Percentiles rank a stretch among this genome's conserved stretches.
These are phyloP conservation scores for Lordiphosa stackelbergi DNA, from an alignment of 1,140 invertebrate genomes.

Conservation along the genomic window DNA sequence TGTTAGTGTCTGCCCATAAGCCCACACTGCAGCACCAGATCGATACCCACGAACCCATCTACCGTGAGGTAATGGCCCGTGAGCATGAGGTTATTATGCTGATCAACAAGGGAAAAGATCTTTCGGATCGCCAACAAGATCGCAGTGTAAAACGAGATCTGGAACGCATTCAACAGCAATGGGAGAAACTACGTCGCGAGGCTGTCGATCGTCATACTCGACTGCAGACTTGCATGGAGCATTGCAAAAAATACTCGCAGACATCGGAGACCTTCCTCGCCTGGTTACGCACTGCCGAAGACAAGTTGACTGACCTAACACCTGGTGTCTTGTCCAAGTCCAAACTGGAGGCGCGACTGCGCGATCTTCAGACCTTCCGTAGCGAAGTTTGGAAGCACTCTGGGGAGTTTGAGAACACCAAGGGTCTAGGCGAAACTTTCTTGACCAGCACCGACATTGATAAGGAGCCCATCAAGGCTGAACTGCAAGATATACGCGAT, in stretches of 20 bases:
- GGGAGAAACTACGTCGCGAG: constrained; percentile 93
- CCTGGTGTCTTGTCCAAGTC: constrained; percentile 89
- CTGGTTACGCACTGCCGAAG: constrained; percentile 92
- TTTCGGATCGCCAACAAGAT: constrained; percentile 81
- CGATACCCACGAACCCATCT: constrained; percentile 91
- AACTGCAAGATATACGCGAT: constrained; percentile 87
- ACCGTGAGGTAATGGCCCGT: constrained; percentile 90
- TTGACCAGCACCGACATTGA: constrained; percentile 91
- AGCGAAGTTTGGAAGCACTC: constrained; percentile 94
- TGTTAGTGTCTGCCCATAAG: constrained; percentile 90
- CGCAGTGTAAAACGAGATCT: constrained; percentile 84
- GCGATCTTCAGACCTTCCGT: constrained; percentile 92
- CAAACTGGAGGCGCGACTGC: constrained; percentile 92
- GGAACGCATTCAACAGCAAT: constrained; percentile 91
- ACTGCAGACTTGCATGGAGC: constrained; percentile 92
- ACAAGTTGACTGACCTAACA: constrained; percentile 87
- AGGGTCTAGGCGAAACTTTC: constrained; percentile 90
- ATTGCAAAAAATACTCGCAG: constrained; percentile 93
- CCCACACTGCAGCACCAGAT: constrained; percentile 91
- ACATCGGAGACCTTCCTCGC: constrained; percentile 90
- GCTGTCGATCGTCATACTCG: constrained; percentile 89
- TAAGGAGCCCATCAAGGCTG: constrained; percentile 91
- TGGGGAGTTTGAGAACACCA: constrained; percentile 94
- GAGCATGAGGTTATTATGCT: constrained; percentile 97
- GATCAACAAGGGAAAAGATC: constrained; percentile 91